phyloP scores from a whole-genome alignment of 2,113 vertebrate species.

The Dendropsophus ebraccatus region DNA sequence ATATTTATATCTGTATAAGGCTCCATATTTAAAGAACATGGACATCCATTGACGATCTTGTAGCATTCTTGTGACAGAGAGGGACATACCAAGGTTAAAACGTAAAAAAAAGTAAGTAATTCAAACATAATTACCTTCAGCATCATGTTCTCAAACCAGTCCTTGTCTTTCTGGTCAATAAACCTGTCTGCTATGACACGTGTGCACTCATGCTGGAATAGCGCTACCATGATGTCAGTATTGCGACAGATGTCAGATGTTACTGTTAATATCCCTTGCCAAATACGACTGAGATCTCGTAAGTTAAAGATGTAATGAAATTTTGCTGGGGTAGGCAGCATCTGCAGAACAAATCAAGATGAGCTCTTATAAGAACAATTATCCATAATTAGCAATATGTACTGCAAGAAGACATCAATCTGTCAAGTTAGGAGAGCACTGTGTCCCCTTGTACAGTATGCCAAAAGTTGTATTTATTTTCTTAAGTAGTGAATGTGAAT shows the following conservation, averaged over 20 bases:
- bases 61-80: neutral
- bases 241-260: constrained; percentile 75
- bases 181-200: constrained; percentile 83
- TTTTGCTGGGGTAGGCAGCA: constrained; percentile 85
- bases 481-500: neutral
- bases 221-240: constrained; percentile 71
- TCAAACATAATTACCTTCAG: constrained; percentile 67
- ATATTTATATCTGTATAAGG: too few relatives aligned
- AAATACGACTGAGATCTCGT: constrained; percentile 83
- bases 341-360: constrained; percentile 69
- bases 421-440: neutral
- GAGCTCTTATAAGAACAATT: constrained; percentile 23
- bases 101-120: neutral
- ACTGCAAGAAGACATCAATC: constrained; percentile 8
- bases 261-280: constrained; percentile 83
- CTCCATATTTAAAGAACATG: neutral
- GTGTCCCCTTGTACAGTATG: neutral
- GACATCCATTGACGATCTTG: neutral
- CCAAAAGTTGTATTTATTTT: neutral
- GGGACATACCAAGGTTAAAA: neutral
- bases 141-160: constrained; percentile 73
- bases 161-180: constrained; percentile 73
- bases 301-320: constrained; percentile 89
- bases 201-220: constrained; percentile 81
- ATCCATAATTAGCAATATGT: constrained; percentile 23